These are phyloP conservation scores for Bombyx mandarina DNA, from an alignment of 1,140 invertebrate species.

Conservation along the genomic window DNA sequence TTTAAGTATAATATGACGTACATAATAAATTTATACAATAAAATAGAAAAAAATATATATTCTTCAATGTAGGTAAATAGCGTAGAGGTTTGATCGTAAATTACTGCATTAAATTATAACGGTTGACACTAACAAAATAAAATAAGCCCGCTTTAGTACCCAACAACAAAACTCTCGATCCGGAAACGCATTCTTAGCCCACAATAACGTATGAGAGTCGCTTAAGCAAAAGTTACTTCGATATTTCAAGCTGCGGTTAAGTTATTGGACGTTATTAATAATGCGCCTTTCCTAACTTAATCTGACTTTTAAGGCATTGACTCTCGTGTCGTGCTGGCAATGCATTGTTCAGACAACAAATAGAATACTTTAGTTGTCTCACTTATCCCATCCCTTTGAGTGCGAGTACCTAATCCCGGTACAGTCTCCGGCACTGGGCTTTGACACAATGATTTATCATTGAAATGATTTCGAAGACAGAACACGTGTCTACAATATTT, in stretches of 20 bases:
- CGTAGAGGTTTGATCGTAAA: conserved; percentile 14
- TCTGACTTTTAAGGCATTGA: conserved; percentile 65
- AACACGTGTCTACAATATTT: no score
- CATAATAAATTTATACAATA: no score
- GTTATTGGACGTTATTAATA: conserved; percentile 69
- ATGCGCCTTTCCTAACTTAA: conserved; percentile 63
- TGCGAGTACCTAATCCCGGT: not conserved
- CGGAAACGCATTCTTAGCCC: conserved; percentile 65
- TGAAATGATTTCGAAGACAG: no score
- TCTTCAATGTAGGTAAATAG: conserved; percentile 11
- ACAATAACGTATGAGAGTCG: conserved; percentile 56
- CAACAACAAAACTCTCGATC: conserved; percentile 54
- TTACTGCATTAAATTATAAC: conserved; percentile 16
- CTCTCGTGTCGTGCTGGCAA: conserved; percentile 51
- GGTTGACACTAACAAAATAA: conserved; percentile 19
- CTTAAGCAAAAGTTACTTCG: conserved; percentile 65
- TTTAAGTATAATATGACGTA: no score
- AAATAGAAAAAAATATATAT: not conserved
- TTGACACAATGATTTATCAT: no score
- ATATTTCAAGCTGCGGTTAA: conserved; percentile 64
- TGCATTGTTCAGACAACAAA: conserved; percentile 52
- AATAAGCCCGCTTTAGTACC: conserved; percentile 35
- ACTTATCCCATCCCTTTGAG: not conserved
- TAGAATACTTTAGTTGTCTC: conserved; percentile 32
- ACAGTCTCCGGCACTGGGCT: no score